These are phyloP conservation scores for Coelopa frigida DNA, from an alignment of 1,140 invertebrate species.

Conservation along the genomic window DNA sequence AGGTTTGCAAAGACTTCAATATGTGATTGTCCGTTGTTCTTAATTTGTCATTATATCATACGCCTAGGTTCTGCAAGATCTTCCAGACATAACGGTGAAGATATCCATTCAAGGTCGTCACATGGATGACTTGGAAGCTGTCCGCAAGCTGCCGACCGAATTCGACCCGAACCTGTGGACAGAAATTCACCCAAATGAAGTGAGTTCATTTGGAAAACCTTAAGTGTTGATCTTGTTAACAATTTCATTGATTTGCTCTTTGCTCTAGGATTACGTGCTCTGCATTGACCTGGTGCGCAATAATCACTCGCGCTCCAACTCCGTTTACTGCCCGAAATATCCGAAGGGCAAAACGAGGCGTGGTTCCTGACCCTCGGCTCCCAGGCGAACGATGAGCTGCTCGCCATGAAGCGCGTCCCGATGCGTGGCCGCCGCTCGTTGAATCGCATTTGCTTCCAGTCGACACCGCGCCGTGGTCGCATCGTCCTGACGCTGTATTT, in stretches of 20 bases:
- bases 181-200: constrained; percentile 56
- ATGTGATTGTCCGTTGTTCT: background rate
- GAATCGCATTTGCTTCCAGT: constrained; percentile 44
- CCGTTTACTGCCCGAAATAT: constrained; percentile 68
- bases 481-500: constrained; percentile 76
- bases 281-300: constrained; percentile 50
- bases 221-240: constrained; percentile 5
- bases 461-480: constrained; percentile 53
- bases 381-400: constrained; percentile 62
- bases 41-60: constrained; percentile 1
- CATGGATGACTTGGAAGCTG: constrained; percentile 48
- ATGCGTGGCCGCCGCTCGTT: constrained; percentile 44
- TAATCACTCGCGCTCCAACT: constrained; percentile 20
- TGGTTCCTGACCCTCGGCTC: constrained; percentile 88
- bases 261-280: constrained; percentile 61
- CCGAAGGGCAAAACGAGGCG: constrained; percentile 91
- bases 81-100: constrained; percentile 56
- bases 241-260: constrained; percentile 2
- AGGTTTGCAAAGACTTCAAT: constrained; percentile 26
- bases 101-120: constrained; percentile 51
- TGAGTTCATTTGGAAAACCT: constrained; percentile 14
- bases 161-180: constrained; percentile 44
- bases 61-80: constrained; percentile 52
- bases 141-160: constrained; percentile 33
- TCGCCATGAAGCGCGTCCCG: constrained; percentile 74